phyloP scores from a whole-genome alignment of 2,888 invertebrate genomes.

The Drosophila gaucha region DNA sequence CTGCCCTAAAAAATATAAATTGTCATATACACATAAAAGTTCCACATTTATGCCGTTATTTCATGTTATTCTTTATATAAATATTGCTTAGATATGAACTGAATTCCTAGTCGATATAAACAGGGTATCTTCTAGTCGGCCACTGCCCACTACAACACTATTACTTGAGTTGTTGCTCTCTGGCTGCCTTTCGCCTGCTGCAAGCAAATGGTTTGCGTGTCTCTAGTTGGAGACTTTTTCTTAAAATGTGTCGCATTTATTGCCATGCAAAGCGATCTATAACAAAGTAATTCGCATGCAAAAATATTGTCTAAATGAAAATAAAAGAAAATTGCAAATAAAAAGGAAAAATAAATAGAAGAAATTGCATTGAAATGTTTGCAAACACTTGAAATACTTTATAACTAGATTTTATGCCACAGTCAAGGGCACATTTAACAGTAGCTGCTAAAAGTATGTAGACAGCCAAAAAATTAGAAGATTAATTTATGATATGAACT shows the following conservation, averaged over 20 bases:
- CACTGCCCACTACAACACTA: background rate
- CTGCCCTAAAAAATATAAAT: no score
- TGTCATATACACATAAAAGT: no score
- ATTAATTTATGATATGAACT: background rate
- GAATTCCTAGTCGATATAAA: no score
- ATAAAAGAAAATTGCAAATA: background rate
- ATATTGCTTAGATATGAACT: no score
- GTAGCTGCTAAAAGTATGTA: background rate
- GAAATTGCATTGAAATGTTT: conserved; percentile 10
- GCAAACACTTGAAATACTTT: conserved; percentile 25
- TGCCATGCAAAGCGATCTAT: conserved; percentile 1
- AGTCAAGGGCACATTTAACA: conserved; percentile 9
- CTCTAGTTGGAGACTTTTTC: background rate
- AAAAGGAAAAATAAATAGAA: background rate
- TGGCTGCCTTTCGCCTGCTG: conserved; percentile 15
- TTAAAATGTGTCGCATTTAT: conserved; percentile 15
- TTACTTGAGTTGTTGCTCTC: conserved; percentile 30
- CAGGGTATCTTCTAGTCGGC: background rate
- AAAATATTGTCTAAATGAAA: background rate
- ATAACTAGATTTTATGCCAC: no score
- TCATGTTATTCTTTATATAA: no score
- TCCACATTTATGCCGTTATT: no score
- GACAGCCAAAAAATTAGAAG: background rate
- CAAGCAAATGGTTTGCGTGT: conserved; percentile 22
- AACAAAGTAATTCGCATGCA: background rate